Evolutionary conservation across 1,140 invertebrate genomes (phyloP).

Genomic region (Drosophila kohkoa): DNA sequence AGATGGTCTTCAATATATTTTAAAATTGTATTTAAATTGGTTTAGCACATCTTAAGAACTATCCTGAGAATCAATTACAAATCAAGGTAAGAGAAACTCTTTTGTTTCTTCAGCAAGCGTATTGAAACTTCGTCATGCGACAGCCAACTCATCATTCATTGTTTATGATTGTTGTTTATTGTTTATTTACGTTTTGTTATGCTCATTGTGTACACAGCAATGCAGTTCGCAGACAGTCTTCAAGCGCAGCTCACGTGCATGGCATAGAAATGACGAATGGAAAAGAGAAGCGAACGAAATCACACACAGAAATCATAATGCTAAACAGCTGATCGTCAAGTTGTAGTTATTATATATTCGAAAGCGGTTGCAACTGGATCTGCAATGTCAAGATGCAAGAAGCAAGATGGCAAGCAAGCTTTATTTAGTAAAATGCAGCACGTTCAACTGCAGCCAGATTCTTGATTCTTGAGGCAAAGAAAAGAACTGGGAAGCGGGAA

Average conservation of each 20-base stretch:
- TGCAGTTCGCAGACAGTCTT: background rate
- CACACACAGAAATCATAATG: background rate
- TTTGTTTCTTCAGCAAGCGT: too few species aligned
- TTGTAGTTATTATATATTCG: background rate
- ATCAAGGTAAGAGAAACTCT: too few species aligned
- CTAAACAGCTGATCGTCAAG: background rate
- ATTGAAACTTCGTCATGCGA: too few species aligned
- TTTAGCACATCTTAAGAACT: too few species aligned
- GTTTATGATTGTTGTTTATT: conserved; percentile 7
- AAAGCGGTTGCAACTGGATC: background rate
- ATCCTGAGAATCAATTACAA: too few species aligned
- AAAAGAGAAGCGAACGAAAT: background rate
- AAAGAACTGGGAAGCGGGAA: background rate
- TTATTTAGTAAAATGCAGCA: background rate
- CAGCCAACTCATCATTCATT: too few species aligned
- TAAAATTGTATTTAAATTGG: too few species aligned
- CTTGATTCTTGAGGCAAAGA: background rate
- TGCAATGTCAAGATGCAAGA: conserved; percentile 11
- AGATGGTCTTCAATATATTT: too few species aligned
- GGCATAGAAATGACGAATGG: background rate
- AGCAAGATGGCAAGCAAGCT: background rate
- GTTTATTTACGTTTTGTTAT: conserved; percentile 3
- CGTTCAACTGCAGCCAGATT: conserved; percentile 12
- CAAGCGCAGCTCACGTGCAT: conserved; percentile 11
- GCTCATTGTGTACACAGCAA: background rate